These are phyloP conservation scores for Cygnus olor DNA, from an alignment of 2,797 vertebrate species.

Conservation along the genomic window DNA sequence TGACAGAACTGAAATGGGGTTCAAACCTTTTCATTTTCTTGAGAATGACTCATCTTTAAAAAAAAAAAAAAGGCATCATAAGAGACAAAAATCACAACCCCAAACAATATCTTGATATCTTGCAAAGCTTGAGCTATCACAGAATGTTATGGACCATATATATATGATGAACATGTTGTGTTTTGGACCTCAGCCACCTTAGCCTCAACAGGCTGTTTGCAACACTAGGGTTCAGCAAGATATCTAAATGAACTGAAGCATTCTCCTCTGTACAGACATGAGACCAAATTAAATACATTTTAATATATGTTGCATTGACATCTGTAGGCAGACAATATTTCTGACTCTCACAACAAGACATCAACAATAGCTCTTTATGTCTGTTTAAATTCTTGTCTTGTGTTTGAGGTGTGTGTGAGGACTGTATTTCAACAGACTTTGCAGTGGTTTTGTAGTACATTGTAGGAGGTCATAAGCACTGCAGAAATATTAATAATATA, in stretches of 20 bases:
- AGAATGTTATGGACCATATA: neutral
- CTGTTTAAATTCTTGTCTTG: neutral
- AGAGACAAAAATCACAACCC: neutral
- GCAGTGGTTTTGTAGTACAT: neutral
- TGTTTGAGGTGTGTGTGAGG: neutral
- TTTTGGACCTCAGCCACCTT: neutral
- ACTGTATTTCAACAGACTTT: neutral
- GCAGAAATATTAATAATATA: neutral
- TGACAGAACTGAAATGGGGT: neutral
- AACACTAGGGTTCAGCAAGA: neutral
- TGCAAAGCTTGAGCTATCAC: neutral
- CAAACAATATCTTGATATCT: rapidly evolving
- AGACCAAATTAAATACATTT: neutral
- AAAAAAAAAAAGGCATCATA: neutral
- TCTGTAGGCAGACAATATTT: neutral
- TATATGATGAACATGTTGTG: neutral
- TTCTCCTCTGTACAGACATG: neutral
- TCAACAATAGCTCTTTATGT: neutral
- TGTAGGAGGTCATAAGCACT: neutral
- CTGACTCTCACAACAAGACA: neutral
- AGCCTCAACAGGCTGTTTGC: neutral
- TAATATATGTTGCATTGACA: neutral
- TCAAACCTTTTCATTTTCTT: neutral
- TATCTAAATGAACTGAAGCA: neutral
- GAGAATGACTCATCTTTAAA: neutral